A percentile compares a stretch with the other conserved stretches of the same genome.
phyloP scores from a whole-genome alignment of 1,140 invertebrate species.

The Hetaerina americana region DNA sequence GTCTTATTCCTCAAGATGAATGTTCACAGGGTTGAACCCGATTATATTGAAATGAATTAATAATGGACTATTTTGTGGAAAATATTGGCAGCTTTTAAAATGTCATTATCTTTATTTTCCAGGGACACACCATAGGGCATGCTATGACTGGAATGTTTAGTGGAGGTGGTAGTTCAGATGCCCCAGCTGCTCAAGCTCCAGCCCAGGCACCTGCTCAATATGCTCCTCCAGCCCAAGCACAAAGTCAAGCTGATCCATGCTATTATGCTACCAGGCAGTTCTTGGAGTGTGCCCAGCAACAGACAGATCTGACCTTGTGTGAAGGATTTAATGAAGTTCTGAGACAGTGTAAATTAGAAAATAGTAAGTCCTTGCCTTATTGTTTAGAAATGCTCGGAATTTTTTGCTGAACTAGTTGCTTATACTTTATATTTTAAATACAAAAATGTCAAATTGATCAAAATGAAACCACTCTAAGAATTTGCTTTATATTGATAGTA shows the following conservation, averaged over 20 bases:
- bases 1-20: too few species aligned
- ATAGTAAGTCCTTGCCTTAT: constrained; percentile 34
- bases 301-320: constrained; percentile 71
- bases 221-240: constrained; percentile 24
- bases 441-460: too few species aligned
- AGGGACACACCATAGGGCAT: constrained; percentile 74
- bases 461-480: too few species aligned
- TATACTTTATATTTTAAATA: too few species aligned
- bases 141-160: constrained; percentile 73
- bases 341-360: constrained; percentile 64
- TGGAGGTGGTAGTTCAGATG: constrained; percentile 48
- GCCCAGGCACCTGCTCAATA: constrained; percentile 21
- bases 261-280: constrained; percentile 85
- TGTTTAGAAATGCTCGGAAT: too few species aligned
- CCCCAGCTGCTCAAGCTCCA: constrained; percentile 26
- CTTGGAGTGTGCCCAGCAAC: constrained; percentile 71
- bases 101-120: constrained; percentile 14
- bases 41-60: too few species aligned
- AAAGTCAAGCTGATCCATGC: constrained; percentile 50
- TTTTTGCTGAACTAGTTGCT: too few species aligned
- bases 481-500: too few species aligned
- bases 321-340: constrained; percentile 88
- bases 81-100: too few species aligned
- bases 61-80: too few species aligned
- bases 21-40: too few species aligned